Conservation (phyloP, 1,140 invertebrate species). For the Drosophila kepulauana region DNA sequence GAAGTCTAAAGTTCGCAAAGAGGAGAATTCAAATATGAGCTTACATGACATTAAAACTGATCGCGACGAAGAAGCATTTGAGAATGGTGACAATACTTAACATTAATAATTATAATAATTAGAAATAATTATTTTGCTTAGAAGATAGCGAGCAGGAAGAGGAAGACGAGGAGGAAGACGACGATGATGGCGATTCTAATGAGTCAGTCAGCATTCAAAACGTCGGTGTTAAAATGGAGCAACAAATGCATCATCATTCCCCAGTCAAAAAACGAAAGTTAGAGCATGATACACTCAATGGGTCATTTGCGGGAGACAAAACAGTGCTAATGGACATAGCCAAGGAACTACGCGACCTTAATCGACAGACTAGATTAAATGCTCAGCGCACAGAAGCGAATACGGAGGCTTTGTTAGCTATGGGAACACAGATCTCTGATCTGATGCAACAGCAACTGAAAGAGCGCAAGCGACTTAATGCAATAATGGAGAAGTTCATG, state of each 20-base stretch:
- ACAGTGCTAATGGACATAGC: conserved; percentile 64
- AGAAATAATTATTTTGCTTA: background rate
- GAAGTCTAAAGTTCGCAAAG: conserved; percentile 22
- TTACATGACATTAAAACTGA: conserved; percentile 56
- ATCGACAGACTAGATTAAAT: conserved; percentile 66
- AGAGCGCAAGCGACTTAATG: conserved; percentile 67
- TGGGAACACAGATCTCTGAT: conserved; percentile 63
- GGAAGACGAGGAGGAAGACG: conserved; percentile 51
- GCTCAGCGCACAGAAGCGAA: conserved; percentile 66
- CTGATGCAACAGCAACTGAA: conserved; percentile 70
- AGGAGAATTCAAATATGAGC: conserved; percentile 13
- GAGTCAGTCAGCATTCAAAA: conserved; percentile 36
- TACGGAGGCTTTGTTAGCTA: conserved; percentile 57
- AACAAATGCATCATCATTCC: conserved; percentile 17
- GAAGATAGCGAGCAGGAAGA: conserved; percentile 50
- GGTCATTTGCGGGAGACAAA: conserved; percentile 6
- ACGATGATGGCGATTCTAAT: conserved; percentile 48
- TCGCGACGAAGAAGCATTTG: conserved; percentile 37
- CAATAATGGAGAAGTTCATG: conserved; percentile 71
- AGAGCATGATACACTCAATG: conserved; percentile 18
- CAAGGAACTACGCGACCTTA: conserved; percentile 58
- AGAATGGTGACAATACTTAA: conserved; percentile 48
- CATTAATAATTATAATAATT: background rate
- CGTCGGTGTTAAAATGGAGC: conserved; percentile 26
- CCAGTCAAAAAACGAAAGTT: conserved; percentile 49